Percentiles rank a stretch among this genome's conserved stretches.
phyloP scores from a whole-genome alignment of 2,797 vertebrate genomes.

The Gorsachius magnificus region DNA sequence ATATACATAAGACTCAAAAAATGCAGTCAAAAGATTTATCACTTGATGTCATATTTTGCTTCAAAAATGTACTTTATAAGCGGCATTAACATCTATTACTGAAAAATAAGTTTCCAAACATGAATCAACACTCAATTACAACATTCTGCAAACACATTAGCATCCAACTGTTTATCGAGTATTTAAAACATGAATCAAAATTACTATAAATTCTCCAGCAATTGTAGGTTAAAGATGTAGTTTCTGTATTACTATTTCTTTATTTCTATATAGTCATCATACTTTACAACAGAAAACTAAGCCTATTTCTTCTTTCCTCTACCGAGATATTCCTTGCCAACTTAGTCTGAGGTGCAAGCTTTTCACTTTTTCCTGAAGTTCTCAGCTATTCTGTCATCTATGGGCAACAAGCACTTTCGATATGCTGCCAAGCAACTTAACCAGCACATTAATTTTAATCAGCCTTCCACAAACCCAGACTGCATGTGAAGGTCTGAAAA shows the following conservation, averaged over 20 bases:
- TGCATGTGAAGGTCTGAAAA: neutral
- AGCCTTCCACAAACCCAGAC: neutral
- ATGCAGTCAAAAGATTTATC: neutral
- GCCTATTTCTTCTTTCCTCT: neutral
- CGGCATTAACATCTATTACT: neutral
- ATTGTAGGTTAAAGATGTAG: neutral
- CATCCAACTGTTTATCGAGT: neutral
- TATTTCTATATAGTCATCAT: neutral
- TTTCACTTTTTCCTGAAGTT: neutral
- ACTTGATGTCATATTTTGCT: neutral
- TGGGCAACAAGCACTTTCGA: neutral
- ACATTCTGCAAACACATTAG: neutral
- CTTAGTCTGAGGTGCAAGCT: neutral
- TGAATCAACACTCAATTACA: neutral
- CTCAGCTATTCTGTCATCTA: slow-evolving; percentile 1
- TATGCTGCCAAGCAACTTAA: neutral
- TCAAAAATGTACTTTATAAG: neutral
- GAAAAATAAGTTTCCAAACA: neutral
- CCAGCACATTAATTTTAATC: slow-evolving; percentile 6
- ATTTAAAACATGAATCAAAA: neutral
- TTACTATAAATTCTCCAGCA: neutral
- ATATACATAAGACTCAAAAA: neutral
- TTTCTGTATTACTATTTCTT: neutral
- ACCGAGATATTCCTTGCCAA: neutral
- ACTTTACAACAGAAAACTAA: neutral